Base-by-base conservation (phyloP, 1,140 invertebrate genomes). In the Drosophila busckii region DNA sequence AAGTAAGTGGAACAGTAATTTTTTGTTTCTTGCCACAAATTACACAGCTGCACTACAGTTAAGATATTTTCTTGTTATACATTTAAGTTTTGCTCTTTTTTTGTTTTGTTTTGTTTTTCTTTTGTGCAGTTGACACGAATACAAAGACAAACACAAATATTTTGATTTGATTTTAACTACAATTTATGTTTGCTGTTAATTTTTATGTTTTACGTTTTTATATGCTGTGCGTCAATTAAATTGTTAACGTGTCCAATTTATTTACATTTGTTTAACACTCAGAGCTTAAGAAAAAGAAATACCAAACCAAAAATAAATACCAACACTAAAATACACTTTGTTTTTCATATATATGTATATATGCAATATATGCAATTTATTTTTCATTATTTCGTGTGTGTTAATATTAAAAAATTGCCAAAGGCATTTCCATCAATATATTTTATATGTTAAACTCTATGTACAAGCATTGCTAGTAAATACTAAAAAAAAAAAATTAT, bases 241-340 rank as follows among this genome's bases (percentile, higher is more conserved):
- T 80, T 71, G 45, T 68, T 54, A 52, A 68, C 48, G 52, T 73
- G 58, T 58, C 54, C 40, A 64, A 62, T 52, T 29, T 78, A 78
- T 71, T 63, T 78, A 80, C 73, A 80, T 48, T 55, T 49, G 22
- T 71, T 78, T 41, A 80, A 78, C 71, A 80, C 67, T 78, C 63
- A 78, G 66, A 78, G 53, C 73, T 78, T 64, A 71, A 53, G 48
- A 44, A 17, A 58, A 75, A 37, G 34, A 63, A 48, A 29, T 37
- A 44, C 45, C 4, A 45, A 16, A 31, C 20, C 42, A 28, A 37
- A 44, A 53, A 23, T 58, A 10, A 35, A 42, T 52, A 12, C 12
- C 5, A 13, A 25, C 15, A n/a, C 26, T 29, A 59, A 59, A 69
- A 70, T 69, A 70, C 65, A 69, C 52, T n/a, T 52, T 31, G 42